These are phyloP conservation scores for Pyralis farinalis DNA, from an alignment of 2,888 invertebrate species.

Conservation along the genomic window DNA sequence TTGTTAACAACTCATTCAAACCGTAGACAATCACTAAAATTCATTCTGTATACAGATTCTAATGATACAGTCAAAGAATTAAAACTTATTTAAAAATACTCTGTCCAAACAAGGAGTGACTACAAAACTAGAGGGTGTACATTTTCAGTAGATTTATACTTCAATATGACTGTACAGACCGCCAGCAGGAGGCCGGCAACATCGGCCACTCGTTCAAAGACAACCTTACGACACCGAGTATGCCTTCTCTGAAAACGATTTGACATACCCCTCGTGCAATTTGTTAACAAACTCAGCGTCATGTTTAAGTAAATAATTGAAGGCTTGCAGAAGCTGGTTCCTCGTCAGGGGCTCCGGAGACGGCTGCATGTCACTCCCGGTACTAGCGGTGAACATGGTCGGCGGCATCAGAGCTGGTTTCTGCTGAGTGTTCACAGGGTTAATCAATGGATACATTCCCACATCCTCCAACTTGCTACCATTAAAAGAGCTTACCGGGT, in stretches of 20 bases:
- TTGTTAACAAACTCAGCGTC: constrained; percentile 94
- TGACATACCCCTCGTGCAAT: constrained; percentile 95
- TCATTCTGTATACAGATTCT: constrained; percentile 66
- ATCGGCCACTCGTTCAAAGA: constrained; percentile 40
- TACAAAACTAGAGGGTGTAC: constrained; percentile 68
- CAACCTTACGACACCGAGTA: constrained; percentile 72
- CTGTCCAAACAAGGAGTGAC: constrained; percentile 63
- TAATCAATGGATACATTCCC: constrained; percentile 52
- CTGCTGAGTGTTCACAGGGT: constrained; percentile 64
- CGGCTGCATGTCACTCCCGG: constrained; percentile 61
- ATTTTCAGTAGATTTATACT: constrained; percentile 68
- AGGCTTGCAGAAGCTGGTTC: constrained; percentile 93
- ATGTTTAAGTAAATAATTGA: constrained; percentile 92
- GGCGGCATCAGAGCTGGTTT: constrained; percentile 92
- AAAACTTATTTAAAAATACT: constrained; percentile 77
- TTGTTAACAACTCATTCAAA: constrained; percentile 42
- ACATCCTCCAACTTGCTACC: constrained; percentile 56
- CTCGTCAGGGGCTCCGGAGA: constrained; percentile 89
- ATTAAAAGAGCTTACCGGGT: constrained; percentile 52
- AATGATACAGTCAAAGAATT: constrained; percentile 66
- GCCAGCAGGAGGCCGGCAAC: constrained; percentile 43
- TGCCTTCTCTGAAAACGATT: constrained; percentile 87
- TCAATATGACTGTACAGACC: constrained; percentile 75
- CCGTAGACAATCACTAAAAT: constrained; percentile 53
- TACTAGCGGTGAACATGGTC: constrained; percentile 89